Evolutionary conservation across 2,797 vertebrate species (phyloP), one percentile per base, ranked within the genome.

Genomic region (Gymnopithys bicolor): DNA sequence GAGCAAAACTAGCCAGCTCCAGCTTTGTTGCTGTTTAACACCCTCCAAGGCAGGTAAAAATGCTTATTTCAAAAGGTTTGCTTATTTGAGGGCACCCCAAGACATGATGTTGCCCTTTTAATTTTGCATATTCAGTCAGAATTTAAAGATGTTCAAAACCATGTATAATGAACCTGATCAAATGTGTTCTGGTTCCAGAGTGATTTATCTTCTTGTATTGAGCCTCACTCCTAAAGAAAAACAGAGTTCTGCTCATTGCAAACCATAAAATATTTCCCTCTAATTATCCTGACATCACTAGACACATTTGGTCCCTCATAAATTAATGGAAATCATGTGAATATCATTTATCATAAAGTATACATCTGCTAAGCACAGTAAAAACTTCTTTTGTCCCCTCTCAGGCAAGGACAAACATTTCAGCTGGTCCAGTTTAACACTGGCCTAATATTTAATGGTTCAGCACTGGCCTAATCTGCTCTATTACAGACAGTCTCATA

Each of bases 301-400:
- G 43, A 59, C 58, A 41, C 18, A 28, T 14, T 94, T 58, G 32
- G 41, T 79, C 74, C 87, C 70, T 60, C 66, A 69, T 56, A 68
- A 95, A 69, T 64, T 53, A 68, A 63, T 35, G 18, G 35, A 77
- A 79, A 90, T 89, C 45, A 64, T 30, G 22, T 43, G 23, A 86
- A 13, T 35, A 60, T 64, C 18, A 70, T 93, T 82, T 63, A 62
- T 87, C 49, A 81, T 33, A 85, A 95, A 95, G 90, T 9, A 62
- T 27, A 73, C 5, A 43, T 24, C 46, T 84, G n/a, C 70, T 88
- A 90, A 87, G 49, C 24, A 25, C 37, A 53, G 23, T 27, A 56
- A 69, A 64, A 51, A 11, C 35, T 69, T 62, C 19, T 64, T 49
- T 84, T 59, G 30, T 58, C 30, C 66, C 21, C 77, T 60, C 69